Evolutionary conservation across 2,113 vertebrate genomes (phyloP), one percentile per base, ranked within the genome.

Genomic region (Oncorhynchus masou): DNA sequence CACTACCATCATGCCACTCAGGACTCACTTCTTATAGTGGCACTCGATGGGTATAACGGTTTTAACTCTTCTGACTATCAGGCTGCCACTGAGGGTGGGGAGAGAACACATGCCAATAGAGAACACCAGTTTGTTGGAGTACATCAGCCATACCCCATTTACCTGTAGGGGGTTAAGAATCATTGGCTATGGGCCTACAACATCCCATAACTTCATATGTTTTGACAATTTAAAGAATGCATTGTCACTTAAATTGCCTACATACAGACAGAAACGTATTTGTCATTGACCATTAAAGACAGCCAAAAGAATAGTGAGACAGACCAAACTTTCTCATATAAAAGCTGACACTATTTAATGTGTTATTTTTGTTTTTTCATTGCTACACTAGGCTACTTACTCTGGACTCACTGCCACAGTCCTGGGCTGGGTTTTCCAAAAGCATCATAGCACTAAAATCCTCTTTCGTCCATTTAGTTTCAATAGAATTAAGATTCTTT

Each of bases 71-170:
- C 49, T 68, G 1, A 88, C 51, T 22, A 82, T 80, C 13, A 71
- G 7, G 24, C 72, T 81, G 22, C 81, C 73, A 19, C 75, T 45
- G 0, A 77, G 22, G 59, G 57, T 78, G 16, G 69, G 60, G 70
- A 80, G 7, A 13, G 48, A 45, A 45, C 39, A 45, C 19, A 66
- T 27, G 68, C 73, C 76, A 24, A 81, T 74, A 69, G 73, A 71
- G 65, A 87, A 72, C 1, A 89, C 16, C 54, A 90, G 73, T n/a
- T 82, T 75, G 68, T 87, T 91, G 75, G 75, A 86, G 69, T 84
- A 90, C 22, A 89, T 73, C 3, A 87, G 75, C 79, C 84, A 90
- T 1, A 87, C 81, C 8, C 74, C 84, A 13, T 12, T 70, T 22
- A 88, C 77, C 84, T 90, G 75, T 20, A 20, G 39, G 39, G 39